Base-by-base conservation (phyloP, 2,797 vertebrate genomes). In the Acanthurus tractus region DNA sequence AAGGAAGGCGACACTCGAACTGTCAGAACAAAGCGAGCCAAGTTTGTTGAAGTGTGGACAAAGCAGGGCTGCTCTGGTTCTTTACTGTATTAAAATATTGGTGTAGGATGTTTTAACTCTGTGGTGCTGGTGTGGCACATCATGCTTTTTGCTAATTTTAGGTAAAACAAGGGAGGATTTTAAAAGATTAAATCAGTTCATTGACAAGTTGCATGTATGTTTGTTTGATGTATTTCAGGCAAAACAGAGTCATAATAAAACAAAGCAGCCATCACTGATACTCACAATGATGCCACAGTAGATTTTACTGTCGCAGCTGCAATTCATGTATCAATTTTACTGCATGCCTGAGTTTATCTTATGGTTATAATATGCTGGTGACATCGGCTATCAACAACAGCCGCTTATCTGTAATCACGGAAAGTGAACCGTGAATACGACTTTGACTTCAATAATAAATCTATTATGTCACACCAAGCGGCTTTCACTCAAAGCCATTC, bases 1-100 rank as follows among this genome's bases (percentile, higher is more conserved):
- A n/a, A 68, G 49, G 55, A 62, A 59, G 10, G 3, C 5, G 29
- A 50, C 50, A 12, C 14, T 45, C 15, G 54, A 42, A 20, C 57
- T 1, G 23, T 54, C 4, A 5, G 53, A 70, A 56, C 17, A 81
- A 59, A 78, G 63, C 61, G 17, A 77, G 58, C 3, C 12, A 52
- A 44, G 66, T 42, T 67, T 59, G 23, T 29, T 14, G 0, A 23
- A 54, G 22, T 13, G 17, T n/a, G 57, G 42, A n/a, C 44, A 25
- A 62, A 59, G 12, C 2, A 13, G 23, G 23, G 10, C 40, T 17
- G 48, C 34, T 14, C 29, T 8, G n/a, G 4, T 22, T 58, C 42
- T 25, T 15, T 52, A 9, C 0, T 36, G 11, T 20, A 6, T 34
- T 70, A 1, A n/a, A 45, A 20, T 13, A 25, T 22, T 40, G 65